These are phyloP conservation scores for Gavia stellata DNA, from an alignment of 2,113 vertebrate genomes.

Conservation along the genomic window DNA sequence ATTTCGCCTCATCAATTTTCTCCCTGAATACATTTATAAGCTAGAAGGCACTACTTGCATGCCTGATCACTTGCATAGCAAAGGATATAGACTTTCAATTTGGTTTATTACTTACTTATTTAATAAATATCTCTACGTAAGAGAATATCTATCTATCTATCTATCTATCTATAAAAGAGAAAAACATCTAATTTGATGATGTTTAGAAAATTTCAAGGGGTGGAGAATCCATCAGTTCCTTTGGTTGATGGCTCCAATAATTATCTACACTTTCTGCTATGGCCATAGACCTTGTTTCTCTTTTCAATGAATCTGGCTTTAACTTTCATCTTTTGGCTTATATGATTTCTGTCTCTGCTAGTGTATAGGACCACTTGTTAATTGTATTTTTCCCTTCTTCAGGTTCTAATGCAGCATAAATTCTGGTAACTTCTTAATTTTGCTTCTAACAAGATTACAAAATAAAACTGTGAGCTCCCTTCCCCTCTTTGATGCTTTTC, in stretches of 20 bases:
- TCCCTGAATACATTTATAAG: not conserved
- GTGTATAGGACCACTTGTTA: not conserved
- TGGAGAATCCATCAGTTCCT: not conserved
- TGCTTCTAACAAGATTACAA: not conserved
- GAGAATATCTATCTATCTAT: not conserved
- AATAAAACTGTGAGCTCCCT: not conserved
- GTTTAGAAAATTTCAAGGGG: not conserved
- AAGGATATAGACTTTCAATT: not conserved
- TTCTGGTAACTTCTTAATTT: not conserved
- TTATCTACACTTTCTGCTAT: not conserved
- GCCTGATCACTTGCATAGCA: not conserved
- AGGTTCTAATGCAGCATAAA: not conserved
- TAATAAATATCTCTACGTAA: not conserved
- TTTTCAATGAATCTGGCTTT: not conserved
- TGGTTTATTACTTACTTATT: not conserved
- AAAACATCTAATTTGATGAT: not conserved
- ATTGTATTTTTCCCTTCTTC: not conserved
- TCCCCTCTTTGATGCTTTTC: not conserved
- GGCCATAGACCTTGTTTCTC: not conserved
- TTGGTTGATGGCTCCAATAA: not conserved
- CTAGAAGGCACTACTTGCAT: not conserved
- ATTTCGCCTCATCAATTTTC: not conserved
- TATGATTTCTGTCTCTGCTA: not conserved
- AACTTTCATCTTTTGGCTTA: not conserved
- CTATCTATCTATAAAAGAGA: not conserved